Evolutionary conservation across 1,140 invertebrate genomes (phyloP).

Genomic region (Drosophila parvula): DNA sequence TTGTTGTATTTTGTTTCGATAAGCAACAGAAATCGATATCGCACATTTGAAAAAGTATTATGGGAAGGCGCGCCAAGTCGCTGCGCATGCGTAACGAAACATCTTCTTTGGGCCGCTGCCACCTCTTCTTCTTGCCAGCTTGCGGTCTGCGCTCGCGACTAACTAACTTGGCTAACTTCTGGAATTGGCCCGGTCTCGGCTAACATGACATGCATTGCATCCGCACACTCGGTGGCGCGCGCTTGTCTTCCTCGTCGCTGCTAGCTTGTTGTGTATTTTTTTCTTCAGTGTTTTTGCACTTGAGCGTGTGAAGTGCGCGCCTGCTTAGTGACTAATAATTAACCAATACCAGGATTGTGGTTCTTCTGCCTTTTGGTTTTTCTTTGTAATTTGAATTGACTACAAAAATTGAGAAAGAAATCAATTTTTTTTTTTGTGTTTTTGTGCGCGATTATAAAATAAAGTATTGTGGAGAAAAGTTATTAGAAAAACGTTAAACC

Average conservation of each 20-base stretch:
- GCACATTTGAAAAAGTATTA: neutral
- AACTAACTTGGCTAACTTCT: conserved; percentile 60
- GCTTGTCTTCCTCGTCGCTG: conserved; percentile 53
- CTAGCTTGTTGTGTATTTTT: conserved; percentile 12
- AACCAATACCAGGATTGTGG: conserved; percentile 64
- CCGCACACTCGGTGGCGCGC: conserved; percentile 74
- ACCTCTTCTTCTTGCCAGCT: conserved; percentile 28
- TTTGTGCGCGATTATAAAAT: neutral
- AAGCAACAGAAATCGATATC: neutral
- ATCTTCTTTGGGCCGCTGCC: conserved; percentile 4
- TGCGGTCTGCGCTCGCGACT: conserved; percentile 55
- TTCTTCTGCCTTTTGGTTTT: conserved; percentile 36
- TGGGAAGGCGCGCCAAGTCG: conserved; percentile 1
- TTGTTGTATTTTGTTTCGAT: neutral
- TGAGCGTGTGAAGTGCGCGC: conserved; percentile 65
- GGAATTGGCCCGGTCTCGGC: conserved; percentile 46
- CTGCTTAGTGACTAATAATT: conserved; percentile 46
- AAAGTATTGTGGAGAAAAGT: neutral
- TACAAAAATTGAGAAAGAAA: conserved; percentile 30
- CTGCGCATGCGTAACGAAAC: conserved; percentile 38
- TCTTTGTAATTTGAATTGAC: conserved; percentile 32
- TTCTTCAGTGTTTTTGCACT: conserved; percentile 10
- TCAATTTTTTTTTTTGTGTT: conserved; percentile 10
- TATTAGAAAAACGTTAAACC: neutral
- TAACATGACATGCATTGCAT: conserved; percentile 62